Base-by-base conservation (phyloP, 2,888 invertebrate species). In the Drosophila vallismaia region DNA sequence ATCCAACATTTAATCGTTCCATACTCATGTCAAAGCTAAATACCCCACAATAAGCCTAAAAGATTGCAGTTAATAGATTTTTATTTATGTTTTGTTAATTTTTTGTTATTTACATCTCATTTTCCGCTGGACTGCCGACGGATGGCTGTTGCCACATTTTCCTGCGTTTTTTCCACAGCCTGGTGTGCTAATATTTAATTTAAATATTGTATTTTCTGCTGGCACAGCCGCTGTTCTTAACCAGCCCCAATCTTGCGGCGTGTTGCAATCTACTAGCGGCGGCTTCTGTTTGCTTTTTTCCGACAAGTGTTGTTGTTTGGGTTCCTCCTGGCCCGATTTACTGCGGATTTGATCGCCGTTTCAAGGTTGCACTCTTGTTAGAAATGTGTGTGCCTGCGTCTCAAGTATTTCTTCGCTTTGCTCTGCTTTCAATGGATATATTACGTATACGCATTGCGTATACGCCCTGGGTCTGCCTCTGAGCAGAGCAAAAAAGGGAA, bases 141-240 rank as follows among this genome's bases (percentile, higher is more conserved):
- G 58, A 67, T 40, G 31, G 29, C 53, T 51, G 14, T 81, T 81
- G 84, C 84, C 67, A 76, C 84, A 82, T 72, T 77, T 76, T 74
- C 57, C 67, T 60, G 5, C 28, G 53, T 58, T 73, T 64, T 75
- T 62, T 58, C 54, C 19, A 28, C 45, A 51, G 62, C 29, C 28
- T 14, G 75, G 75, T 82, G 87, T 86, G 87, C 79, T 74, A 86
- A 85, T 83, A 83, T 85, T 86, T 83, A 86, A 82, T 76, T 83
- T 81, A 86, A 86, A 86, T 83, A 86, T 84, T 86, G 77, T 71
- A 51, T 72, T 59, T 62, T 50, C 71, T 51, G 55, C 45, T n/a
- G 55, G 51, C 56, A 36, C 19, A 19, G 48, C 54, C 45, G 54
- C 49, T 55, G 62, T 86, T 81, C 82, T 82, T 77, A 86, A 81